These are phyloP conservation scores for Sebastes nivosus DNA, from an alignment of 2,797 vertebrate species.

Conservation along the genomic window DNA sequence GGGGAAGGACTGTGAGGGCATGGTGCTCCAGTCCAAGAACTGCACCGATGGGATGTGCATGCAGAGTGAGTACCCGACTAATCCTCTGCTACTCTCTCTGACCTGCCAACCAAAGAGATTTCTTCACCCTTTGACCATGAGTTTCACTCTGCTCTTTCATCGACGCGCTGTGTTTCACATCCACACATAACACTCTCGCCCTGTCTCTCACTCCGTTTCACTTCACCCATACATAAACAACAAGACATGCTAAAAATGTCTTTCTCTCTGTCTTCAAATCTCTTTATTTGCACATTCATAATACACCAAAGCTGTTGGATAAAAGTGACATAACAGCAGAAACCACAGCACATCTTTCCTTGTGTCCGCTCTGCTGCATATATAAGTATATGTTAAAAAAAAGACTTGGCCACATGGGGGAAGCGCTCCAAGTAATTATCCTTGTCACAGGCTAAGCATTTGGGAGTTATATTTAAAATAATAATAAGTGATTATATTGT, in stretches of 20 bases:
- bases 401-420: slow-evolving; percentile 23
- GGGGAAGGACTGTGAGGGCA: slow-evolving; percentile 96
- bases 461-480: slow-evolving; percentile 74
- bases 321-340: slow-evolving; percentile 37
- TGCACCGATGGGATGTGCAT: slow-evolving; percentile 98
- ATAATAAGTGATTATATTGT: slow-evolving; percentile 75
- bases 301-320: slow-evolving; percentile 22
- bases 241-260: slow-evolving; percentile 28
- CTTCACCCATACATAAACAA: slow-evolving; percentile 58
- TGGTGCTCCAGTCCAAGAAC: slow-evolving; percentile 97
- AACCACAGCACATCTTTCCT: slow-evolving; percentile 30
- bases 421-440: slow-evolving; percentile 57
- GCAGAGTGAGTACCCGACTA: slow-evolving; percentile 91
- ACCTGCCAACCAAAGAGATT: slow-evolving; percentile 56
- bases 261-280: slow-evolving; percentile 12
- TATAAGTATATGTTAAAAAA: slow-evolving; percentile 53
- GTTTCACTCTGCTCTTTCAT: slow-evolving; percentile 63
- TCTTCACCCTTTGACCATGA: slow-evolving; percentile 64
- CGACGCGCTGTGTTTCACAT: slow-evolving; percentile 60
- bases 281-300: slow-evolving; percentile 35
- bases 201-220: slow-evolving; percentile 52
- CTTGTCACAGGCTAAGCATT: slow-evolving; percentile 50
- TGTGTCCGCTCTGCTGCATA: background rate
- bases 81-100: slow-evolving; percentile 70
- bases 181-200: slow-evolving; percentile 47